These are phyloP conservation scores for Zenarchopterus dispar DNA, from an alignment of 2,797 vertebrate species.

Conservation along the genomic window DNA sequence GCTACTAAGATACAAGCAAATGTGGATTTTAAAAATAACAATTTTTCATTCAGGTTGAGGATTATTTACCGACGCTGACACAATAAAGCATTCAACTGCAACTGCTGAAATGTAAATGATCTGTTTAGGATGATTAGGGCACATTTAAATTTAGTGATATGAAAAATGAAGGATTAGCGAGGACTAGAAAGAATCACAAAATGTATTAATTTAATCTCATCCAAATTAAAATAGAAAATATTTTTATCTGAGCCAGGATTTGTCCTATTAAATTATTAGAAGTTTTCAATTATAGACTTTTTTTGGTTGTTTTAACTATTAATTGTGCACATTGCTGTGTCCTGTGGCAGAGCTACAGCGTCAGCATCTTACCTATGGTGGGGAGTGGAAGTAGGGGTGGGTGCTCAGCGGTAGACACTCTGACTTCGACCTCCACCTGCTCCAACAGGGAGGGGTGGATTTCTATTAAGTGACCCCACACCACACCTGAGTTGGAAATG, in stretches of 20 bases:
- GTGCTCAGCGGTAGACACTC: conserved; percentile 53
- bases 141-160: neutral
- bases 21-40: too few species aligned
- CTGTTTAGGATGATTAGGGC: too few species aligned
- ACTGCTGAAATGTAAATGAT: too few species aligned
- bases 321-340: neutral
- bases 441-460: conserved; percentile 69
- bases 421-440: conserved; percentile 61
- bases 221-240: neutral
- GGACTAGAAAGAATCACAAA: neutral
- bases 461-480: conserved; percentile 59
- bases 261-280: too few species aligned
- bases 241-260: too few species aligned
- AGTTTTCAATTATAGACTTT: neutral
- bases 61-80: too few species aligned
- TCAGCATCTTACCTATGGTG: conserved; percentile 56
- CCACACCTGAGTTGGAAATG: conserved; percentile 52
- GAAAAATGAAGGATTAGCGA: neutral
- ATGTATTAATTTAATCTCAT: neutral
- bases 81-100: too few species aligned
- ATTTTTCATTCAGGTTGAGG: too few species aligned
- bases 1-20: too few species aligned
- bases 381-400: conserved; percentile 55
- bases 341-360: neutral
- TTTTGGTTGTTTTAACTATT: neutral